phyloP scores from a whole-genome alignment of 23 tunicate species.

The Halocynthia roretzi region DNA sequence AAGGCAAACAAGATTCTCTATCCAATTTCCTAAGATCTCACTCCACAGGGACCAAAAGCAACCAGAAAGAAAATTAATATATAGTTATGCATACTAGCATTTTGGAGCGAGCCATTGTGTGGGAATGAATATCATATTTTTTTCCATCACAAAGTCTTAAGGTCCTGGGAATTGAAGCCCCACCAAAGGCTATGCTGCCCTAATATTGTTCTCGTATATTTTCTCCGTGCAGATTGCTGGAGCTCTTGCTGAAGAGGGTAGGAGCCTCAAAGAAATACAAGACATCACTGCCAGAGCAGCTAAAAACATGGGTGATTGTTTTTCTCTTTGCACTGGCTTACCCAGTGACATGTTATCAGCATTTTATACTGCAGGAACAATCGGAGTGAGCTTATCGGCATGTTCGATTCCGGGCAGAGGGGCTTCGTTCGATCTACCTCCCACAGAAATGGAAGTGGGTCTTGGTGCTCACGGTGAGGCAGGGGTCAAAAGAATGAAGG shows the following conservation, averaged over 20 bases:
- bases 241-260: slow-evolving; percentile 62
- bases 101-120: too few species aligned
- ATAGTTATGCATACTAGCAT: too few species aligned
- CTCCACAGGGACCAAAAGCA: too few species aligned
- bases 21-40: neutral
- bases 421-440: slow-evolving; percentile 60
- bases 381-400: slow-evolving; percentile 93
- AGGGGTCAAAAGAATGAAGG: slow-evolving; percentile 73
- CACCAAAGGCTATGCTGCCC: too few species aligned
- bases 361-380: slow-evolving; percentile 42
- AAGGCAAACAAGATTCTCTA: slow-evolving; percentile 8
- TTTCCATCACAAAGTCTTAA: too few species aligned
- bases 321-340: too few species aligned
- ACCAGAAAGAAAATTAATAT: too few species aligned
- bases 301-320: slow-evolving; percentile 44
- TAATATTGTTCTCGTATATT: too few species aligned
- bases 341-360: too few species aligned
- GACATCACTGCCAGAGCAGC: slow-evolving; percentile 20
- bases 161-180: too few species aligned
- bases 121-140: too few species aligned
- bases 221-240: slow-evolving; percentile 47
- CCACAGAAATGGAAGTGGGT: slow-evolving; percentile 94
- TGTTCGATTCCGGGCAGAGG: slow-evolving; percentile 94
- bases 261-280: slow-evolving; percentile 48
- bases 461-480: slow-evolving; percentile 99